Evolutionary conservation across 2,797 vertebrate species (phyloP), one percentile per base, ranked within the genome.

Genomic region (Propithecus perrieri): DNA sequence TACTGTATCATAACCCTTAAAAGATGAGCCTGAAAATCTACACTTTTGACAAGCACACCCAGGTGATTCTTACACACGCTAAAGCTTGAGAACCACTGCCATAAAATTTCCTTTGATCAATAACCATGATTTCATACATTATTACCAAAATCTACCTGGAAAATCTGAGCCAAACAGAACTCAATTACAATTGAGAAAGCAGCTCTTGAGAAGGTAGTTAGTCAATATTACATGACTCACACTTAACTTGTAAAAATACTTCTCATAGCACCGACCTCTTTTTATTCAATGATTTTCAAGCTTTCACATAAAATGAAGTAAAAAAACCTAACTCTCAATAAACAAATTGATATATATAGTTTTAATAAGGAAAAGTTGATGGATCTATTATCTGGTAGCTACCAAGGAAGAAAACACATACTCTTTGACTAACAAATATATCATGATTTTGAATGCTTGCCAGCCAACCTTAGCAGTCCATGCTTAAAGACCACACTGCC

Each of bases 231-330:
- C 28, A 67, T 35, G 71, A 87, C 55, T 94, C 85, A 89, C 67
- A 85, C 15, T 59, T 87, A 95, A 95, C 61, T 95, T 7, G 4
- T 59, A 91, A 96, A 96, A 95, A 71, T 74, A 78, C 53, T 83
- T 83, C n/a, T 18, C 55, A 38, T 41, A 30, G 30, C 74, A 96
- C 28, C 38, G 80, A 67, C 33, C 83, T 92, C 81, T 87, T 97
- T 96, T 89, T 53, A 65, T 72, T 91, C 79, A 89, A 86, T 61
- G 61, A 84, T 85, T 95, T 91, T 88, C 81, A 94, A 96, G 86
- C 17, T 85, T 81, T 81, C 80, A 90, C 26, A 96, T 30, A 78
- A 93, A 96, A 91, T 63, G 17, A 90, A 86, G 41, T 30, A 20
- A 75, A 63, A 69, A 89, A 93, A 88, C 81, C 78, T 28, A 55